These are phyloP conservation scores for Columba livia DNA, from an alignment of 2,113 vertebrate genomes.

Conservation along the genomic window DNA sequence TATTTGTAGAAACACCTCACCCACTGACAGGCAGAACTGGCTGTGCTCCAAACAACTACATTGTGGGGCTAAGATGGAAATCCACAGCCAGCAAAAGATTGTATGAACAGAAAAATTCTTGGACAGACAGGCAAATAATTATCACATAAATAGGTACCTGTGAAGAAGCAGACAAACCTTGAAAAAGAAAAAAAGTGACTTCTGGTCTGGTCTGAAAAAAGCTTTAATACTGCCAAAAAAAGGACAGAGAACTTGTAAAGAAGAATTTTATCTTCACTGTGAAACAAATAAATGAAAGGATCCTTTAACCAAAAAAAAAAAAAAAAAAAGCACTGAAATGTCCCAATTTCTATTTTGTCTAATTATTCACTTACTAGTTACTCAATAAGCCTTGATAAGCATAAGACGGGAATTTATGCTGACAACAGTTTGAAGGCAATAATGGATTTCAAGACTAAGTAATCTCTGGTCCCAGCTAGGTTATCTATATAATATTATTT, in stretches of 20 bases:
- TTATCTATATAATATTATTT: not conserved
- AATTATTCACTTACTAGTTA: not conserved
- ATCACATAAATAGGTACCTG: not conserved
- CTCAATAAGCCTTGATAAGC: accelerated
- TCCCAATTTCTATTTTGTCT: not conserved
- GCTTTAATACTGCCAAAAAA: not conserved
- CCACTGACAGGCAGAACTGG: not conserved
- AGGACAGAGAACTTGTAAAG: not conserved
- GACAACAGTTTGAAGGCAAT: not conserved
- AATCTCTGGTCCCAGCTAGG: not conserved
- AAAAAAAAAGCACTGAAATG: not conserved
- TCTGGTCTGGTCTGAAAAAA: not conserved
- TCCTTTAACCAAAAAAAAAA: not conserved
- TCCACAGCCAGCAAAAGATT: not conserved
- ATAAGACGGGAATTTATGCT: not conserved
- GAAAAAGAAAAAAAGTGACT: not conserved
- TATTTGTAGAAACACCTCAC: not conserved
- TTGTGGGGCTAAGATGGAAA: not conserved
- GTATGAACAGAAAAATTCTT: not conserved
- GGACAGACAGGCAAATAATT: not conserved
- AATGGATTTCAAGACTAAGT: not conserved
- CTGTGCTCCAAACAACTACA: not conserved
- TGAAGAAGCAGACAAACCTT: not conserved
- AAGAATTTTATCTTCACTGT: not conserved
- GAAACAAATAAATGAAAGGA: not conserved